Percentiles rank a stretch among this genome's conserved stretches.
phyloP scores from a whole-genome alignment of 2,113 vertebrate genomes.

The Neolamprologus modestus region DNA sequence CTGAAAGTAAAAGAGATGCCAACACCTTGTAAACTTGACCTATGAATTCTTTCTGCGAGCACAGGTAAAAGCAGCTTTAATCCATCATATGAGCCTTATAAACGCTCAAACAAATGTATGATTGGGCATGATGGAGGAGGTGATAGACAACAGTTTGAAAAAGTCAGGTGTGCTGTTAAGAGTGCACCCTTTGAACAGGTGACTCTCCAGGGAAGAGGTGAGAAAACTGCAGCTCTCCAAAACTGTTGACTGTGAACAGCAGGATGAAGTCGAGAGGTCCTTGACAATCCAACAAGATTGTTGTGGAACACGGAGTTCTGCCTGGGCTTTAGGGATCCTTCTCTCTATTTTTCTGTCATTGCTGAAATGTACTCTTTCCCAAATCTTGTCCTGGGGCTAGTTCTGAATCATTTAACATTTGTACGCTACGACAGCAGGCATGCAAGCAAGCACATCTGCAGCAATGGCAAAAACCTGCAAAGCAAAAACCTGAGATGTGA shows the following conservation, averaged over 20 bases:
- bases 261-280: neutral
- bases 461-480: neutral
- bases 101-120: neutral
- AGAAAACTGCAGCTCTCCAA: neutral
- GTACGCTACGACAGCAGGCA: neutral
- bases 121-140: neutral
- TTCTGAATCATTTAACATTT: slow-evolving; percentile 1
- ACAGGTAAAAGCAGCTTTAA: neutral
- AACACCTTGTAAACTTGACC: neutral
- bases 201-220: neutral
- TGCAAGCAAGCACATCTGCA: neutral
- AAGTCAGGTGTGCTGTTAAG: neutral
- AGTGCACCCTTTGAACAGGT: neutral
- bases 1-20: neutral
- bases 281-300: neutral
- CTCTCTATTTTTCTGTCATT: neutral
- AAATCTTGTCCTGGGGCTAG: slow-evolving; percentile 3
- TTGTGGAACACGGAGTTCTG: neutral
- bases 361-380: neutral
- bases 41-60: neutral
- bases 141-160: neutral
- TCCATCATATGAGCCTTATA: neutral
- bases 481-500: neutral
- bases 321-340: neutral
- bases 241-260: neutral